Evolutionary conservation across 1,140 invertebrate species (phyloP), one percentile per base, ranked within the genome.

Genomic region (Carposina sasakii): DNA sequence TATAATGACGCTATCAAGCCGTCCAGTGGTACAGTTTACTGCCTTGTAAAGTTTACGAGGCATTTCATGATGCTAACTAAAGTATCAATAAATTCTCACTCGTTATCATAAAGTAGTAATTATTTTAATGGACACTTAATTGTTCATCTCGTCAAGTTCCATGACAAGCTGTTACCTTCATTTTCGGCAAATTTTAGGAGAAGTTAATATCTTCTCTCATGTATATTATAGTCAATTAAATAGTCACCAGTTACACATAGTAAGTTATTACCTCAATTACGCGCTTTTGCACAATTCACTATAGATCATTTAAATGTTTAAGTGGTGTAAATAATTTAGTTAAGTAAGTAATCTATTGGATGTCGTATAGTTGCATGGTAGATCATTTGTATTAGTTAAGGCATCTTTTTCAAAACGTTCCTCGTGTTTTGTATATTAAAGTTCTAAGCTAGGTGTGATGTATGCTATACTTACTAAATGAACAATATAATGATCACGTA

Each of bases 191-290:
- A 54, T 53, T 31, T 58, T 57, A 43, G n/a, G 41, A 54, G 47
- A 57, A 55, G 53, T 57, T 55, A 64, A 60, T 67, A 55, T 56
- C 54, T 65, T 65, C 52, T 54, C 61, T 69, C 60, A 74, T 22
- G 47, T 55, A 48, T 58, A 51, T 36, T 41, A 60, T 67, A 81
- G 75, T 81, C 77, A 81, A 66, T 73, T 78, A n/a, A 77, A 65
- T 72, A 77, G 78, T 78, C 78, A 81, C 76, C 73, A 82, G 61
- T 71, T 72, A 74, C 71, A 76, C 73, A 66, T 61, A 60, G 64
- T 81, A 81, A 82, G 71, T 74, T 76, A 81, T 81, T 82, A 82
- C 78, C 78, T 82, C 78, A 81, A 65, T 74, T 68, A 77, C 74
- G 75, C 76, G 76, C 75, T 82, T 72, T 73, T 74, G 75, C 78